Conservation (phyloP, 2,113 vertebrate species). For the Arothron firmamentum region DNA sequence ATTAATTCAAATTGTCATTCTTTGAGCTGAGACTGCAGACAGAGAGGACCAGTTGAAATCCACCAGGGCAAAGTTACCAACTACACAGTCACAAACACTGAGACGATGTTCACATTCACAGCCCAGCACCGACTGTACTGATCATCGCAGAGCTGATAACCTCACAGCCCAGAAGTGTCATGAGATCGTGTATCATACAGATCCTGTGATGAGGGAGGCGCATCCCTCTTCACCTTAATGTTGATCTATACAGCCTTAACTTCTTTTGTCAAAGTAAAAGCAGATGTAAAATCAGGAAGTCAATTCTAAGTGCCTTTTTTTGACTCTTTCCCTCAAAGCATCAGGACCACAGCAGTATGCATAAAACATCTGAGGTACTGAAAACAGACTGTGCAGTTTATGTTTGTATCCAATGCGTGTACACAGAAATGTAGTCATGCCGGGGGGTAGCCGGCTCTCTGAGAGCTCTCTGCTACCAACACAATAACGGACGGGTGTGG, state of each 20-base stretch:
- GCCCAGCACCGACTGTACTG: slow-evolving; percentile 6
- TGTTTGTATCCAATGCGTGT: slow-evolving; percentile 18
- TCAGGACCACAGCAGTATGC: slow-evolving; percentile 51
- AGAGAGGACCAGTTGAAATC: slow-evolving; percentile 53
- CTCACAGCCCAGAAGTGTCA: slow-evolving; percentile 3
- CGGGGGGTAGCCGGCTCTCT: slow-evolving; percentile 24
- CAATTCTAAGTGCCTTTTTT: slow-evolving; percentile 48
- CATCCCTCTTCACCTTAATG: too few relatives aligned
- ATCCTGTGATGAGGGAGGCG: too few relatives aligned
- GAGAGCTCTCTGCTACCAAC: slow-evolving; percentile 47
- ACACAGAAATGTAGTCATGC: slow-evolving; percentile 29
- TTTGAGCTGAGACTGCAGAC: not conserved
- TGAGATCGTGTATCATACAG: too few relatives aligned
- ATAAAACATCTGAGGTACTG: slow-evolving; percentile 8
- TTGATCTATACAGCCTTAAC: too few relatives aligned
- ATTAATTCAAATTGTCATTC: not conserved
- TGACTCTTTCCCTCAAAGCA: slow-evolving; percentile 21
- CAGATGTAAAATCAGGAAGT: not conserved
- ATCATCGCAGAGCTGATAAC: slow-evolving; percentile 20
- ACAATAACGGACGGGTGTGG: slow-evolving; percentile 48
- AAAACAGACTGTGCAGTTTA: not conserved
- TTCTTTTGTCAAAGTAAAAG: not conserved
- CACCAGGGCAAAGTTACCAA: slow-evolving; percentile 36
- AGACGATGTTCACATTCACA: slow-evolving; percentile 46
- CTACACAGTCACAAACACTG: slow-evolving; percentile 51